Percentiles rank a stretch among this genome's conserved stretches.
Conservation (phyloP, 2,888 invertebrate genomes). For the Caenorhabditis macrosperma region DNA sequence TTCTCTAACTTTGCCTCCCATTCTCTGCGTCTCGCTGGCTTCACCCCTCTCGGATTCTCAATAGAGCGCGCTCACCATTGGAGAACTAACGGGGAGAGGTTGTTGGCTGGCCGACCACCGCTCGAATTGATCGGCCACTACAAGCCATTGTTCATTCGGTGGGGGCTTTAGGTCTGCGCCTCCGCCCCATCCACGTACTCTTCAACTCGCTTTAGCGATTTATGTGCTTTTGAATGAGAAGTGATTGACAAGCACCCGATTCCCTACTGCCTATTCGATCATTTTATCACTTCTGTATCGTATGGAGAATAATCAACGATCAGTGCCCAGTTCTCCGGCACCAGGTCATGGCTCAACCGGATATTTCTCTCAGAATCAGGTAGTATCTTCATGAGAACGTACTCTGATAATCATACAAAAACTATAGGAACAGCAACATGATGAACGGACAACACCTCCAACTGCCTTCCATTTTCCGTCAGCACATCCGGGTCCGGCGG, state of each 20-base stretch:
- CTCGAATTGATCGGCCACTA: constrained; percentile 59
- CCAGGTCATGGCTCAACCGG: constrained; percentile 34
- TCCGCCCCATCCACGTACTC: constrained; percentile 29
- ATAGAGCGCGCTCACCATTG: constrained; percentile 15
- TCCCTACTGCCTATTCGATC: constrained; percentile 31
- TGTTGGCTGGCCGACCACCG: constrained; percentile 38
- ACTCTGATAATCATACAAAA: neutral
- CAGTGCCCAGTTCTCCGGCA: constrained; percentile 55
- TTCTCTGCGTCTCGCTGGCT: constrained; percentile 18
- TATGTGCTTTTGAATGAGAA: constrained; percentile 56
- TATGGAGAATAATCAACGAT: constrained; percentile 53
- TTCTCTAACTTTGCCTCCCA: neutral
- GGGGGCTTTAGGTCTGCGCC: constrained; percentile 50
- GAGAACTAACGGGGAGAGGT: constrained; percentile 20
- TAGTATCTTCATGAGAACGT: neutral
- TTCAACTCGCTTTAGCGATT: constrained; percentile 37
- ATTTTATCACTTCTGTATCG: constrained; percentile 45
- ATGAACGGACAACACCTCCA: constrained; percentile 55
- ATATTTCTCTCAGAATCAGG: constrained; percentile 34
- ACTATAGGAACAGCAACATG: constrained; percentile 8
- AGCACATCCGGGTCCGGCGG: constrained; percentile 16
- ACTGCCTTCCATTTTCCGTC: constrained; percentile 49
- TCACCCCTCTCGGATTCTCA: constrained; percentile 11
- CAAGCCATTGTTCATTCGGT: constrained; percentile 57
- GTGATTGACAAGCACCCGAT: constrained; percentile 47